Evolutionary conservation across 2,888 invertebrate genomes (phyloP).

Genomic region (Melolontha melolontha): DNA sequence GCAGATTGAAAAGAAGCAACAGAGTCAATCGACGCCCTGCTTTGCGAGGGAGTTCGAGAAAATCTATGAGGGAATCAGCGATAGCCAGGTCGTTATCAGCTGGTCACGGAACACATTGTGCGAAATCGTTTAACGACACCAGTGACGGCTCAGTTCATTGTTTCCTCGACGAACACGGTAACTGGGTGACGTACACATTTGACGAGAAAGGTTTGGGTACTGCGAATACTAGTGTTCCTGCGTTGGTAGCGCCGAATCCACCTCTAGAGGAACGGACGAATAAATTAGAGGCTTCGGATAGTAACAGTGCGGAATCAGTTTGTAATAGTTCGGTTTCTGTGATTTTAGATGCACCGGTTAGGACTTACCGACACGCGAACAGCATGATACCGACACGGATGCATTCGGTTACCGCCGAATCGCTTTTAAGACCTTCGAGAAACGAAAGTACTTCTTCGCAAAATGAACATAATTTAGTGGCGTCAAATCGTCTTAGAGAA

Average conservation of each 20-base stretch:
- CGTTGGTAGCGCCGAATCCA: constrained; percentile 19
- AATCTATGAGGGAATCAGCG: constrained; percentile 58
- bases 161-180: constrained; percentile 87
- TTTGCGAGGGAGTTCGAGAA: constrained; percentile 50
- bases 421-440: background rate
- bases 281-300: constrained; percentile 58
- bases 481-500: constrained; percentile 31
- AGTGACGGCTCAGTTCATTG: constrained; percentile 87
- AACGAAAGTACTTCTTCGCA: constrained; percentile 9
- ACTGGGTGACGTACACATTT: constrained; percentile 90
- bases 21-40: constrained; percentile 60
- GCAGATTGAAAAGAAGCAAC: constrained; percentile 52
- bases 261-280: constrained; percentile 28
- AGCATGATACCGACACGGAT: constrained; percentile 48
- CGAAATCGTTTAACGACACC: constrained; percentile 85
- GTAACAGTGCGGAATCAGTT: constrained; percentile 63
- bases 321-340: constrained; percentile 66
- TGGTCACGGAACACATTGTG: constrained; percentile 73
- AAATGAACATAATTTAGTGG: constrained; percentile 7
- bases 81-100: constrained; percentile 65
- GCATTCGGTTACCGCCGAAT: constrained; percentile 4
- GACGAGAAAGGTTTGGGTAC: constrained; percentile 78
- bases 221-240: constrained; percentile 39
- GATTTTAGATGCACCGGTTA: constrained; percentile 54
- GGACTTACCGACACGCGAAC: constrained; percentile 37